Base-by-base conservation (phyloP, 2,113 vertebrate species). In the Opisthocomus hoazin region DNA sequence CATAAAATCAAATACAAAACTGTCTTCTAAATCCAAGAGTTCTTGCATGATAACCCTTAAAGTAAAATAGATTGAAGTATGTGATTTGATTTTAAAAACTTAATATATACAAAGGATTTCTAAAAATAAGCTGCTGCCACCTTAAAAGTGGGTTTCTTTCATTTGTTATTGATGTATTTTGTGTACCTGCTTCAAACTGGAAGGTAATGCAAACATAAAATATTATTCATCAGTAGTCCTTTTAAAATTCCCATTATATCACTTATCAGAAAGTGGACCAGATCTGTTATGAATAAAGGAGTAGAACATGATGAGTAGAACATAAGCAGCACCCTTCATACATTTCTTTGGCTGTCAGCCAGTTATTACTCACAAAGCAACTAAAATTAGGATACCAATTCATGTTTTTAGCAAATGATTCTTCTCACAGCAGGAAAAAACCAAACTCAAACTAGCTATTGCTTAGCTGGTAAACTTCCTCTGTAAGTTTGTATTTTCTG, bases 211-310 rank as follows among this genome's bases (percentile, higher is more conserved):
- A 91, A 87, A 95, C 20, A 63, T 24, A 81, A 95, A 27, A 2
- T 90, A 68, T 66, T 93, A 70, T 26, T 91, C 24, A 43, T 56
- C 36, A 70, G 46, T 79, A 95, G 58, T 65, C 45, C 30, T 87
- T 96, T 89, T 84, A 66, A 91, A 90, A 56, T 69, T 46, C 61
- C 79, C 68, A 64, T 89, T 93, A 51, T 64, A 94, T 78, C 64
- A 60, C 85, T 83, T 57, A 18, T 75, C 90, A 91, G 80, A 39
- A 73, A 74, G 77, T 93, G 81, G 89, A 94, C 74, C 83, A 53
- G 43, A 70, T 94, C 64, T 74, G 30, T 76, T 93, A 57, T 76
- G 10, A 91, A 82, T 82, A 87, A 93, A 91, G 1, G 9, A 66
- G 65, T 88, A 84, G 63, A 63, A 70, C 1, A 1, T 53, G 84